These are phyloP conservation scores for Ictidomys tridecemlineatus DNA, from an alignment of 2,113 vertebrate genomes.

Conservation along the genomic window DNA sequence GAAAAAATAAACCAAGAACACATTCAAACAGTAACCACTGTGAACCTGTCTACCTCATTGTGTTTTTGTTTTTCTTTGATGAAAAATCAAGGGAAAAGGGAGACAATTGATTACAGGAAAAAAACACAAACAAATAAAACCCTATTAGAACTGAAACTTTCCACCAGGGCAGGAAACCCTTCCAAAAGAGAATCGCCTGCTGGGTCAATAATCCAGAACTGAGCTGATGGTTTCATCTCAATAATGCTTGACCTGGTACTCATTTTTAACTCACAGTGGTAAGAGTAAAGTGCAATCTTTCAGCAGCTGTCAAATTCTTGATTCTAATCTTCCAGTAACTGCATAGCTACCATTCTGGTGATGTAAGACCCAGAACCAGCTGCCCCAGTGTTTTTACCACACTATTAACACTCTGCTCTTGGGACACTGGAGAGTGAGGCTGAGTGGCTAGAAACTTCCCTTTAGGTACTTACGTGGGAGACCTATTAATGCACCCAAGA, in stretches of 20 bases:
- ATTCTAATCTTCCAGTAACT: conserved; percentile 68
- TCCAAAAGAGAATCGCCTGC: conserved; percentile 60
- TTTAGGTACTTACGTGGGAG: conserved; percentile 76
- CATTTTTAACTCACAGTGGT: conserved; percentile 69
- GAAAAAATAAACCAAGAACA: conserved; percentile 66
- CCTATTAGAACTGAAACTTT: conserved; percentile 17
- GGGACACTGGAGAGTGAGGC: conserved; percentile 62
- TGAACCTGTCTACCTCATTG: not conserved
- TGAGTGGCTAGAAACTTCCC: conserved; percentile 66
- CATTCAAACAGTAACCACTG: conserved; percentile 33
- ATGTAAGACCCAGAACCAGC: conserved; percentile 71
- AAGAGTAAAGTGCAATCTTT: conserved; percentile 74
- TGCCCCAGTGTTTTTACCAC: conserved; percentile 54
- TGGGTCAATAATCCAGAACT: conserved; percentile 58
- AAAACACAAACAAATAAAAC: conserved; percentile 42
- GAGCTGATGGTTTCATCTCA: conserved; percentile 63
- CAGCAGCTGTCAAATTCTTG: conserved; percentile 82
- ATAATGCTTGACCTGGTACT: conserved; percentile 44
- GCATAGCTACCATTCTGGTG: conserved; percentile 73
- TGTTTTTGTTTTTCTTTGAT: conserved; percentile 40
- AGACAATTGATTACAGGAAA: conserved; percentile 58
- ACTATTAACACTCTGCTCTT: conserved; percentile 76
- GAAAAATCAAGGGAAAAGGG: conserved; percentile 35
- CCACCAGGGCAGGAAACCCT: not conserved
- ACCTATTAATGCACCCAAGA: conserved; percentile 43